These are phyloP conservation scores for human (Homo sapiens) DNA, from an alignment of 2,113 vertebrate genomes.

Conservation along the genomic window GRCh38 chr11:10443001-10443500, in stretches of 20 bases:
- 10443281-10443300: neutral
- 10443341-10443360: neutral
- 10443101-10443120: constrained; percentile 27
- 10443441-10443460: neutral
- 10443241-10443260: neutral
- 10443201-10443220: neutral
- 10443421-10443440: neutral
- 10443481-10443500: neutral
- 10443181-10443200: neutral
- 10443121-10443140: neutral
- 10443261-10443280: neutral
- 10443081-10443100: neutral
- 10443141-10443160: neutral
- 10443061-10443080: constrained; percentile 15
- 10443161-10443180: neutral
- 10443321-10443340: neutral
- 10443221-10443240: neutral
- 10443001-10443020: neutral
- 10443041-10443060: neutral
- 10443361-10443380: neutral
- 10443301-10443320: neutral
- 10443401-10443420: neutral
- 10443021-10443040: neutral
- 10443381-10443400: neutral
- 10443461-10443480: neutral